phyloP scores from a whole-genome alignment of 2,888 invertebrate genomes.

The Temnothorax ravouxi region DNA sequence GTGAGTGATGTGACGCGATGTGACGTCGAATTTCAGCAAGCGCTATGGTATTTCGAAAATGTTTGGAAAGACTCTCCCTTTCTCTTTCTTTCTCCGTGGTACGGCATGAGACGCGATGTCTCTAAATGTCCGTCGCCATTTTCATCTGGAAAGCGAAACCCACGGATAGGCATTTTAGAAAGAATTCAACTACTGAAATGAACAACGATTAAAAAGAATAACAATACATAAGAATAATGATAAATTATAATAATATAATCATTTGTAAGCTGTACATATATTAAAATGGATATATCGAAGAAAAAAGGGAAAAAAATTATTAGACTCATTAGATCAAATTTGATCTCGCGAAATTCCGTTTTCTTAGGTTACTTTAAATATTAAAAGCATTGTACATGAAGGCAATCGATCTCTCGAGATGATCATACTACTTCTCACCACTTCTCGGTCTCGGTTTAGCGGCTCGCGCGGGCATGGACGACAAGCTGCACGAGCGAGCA shows the following conservation, averaged over 20 bases:
- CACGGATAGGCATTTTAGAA: background rate
- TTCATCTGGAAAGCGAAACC: background rate
- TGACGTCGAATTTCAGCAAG: slow-evolving; percentile 1
- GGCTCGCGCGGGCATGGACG: slow-evolving; percentile 45
- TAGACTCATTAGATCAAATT: background rate
- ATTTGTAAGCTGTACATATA: background rate
- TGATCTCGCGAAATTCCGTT: background rate
- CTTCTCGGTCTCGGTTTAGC: slow-evolving; percentile 49
- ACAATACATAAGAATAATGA: background rate
- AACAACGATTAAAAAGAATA: background rate
- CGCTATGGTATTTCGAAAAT: slow-evolving; percentile 11
- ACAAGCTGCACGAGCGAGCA: slow-evolving; percentile 53
- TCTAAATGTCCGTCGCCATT: slow-evolving; percentile 1
- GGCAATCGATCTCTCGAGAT: slow-evolving; percentile 7
- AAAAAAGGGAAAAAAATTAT: background rate
- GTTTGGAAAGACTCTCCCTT: background rate
- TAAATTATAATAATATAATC: background rate
- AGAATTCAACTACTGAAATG: background rate
- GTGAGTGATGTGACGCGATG: no score
- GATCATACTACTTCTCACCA: slow-evolving; percentile 58
- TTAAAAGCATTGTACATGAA: background rate
- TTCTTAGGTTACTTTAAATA: background rate
- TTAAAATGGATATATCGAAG: background rate
- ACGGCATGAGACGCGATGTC: background rate
- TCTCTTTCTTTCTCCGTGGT: background rate